Conservation (phyloP, 2,888 invertebrate genomes). For the Myopa testacea region DNA sequence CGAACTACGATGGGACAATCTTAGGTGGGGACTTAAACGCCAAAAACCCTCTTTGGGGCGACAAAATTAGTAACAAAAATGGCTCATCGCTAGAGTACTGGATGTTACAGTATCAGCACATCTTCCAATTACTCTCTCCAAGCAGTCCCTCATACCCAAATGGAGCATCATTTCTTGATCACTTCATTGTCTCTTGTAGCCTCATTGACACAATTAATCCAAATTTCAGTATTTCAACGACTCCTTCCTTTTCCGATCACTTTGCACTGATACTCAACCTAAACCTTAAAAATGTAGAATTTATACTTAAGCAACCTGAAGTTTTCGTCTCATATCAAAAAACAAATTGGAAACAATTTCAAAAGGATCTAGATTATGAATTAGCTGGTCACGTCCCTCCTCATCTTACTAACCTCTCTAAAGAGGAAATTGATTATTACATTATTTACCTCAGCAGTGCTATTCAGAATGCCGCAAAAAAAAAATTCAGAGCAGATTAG, state of each 20-base stretch:
- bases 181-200: conserved; percentile 5
- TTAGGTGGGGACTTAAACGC: no score
- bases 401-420: not conserved
- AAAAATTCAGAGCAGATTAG: not conserved
- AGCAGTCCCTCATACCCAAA: not conserved
- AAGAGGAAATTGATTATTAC: not conserved
- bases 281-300: no score
- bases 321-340: no score
- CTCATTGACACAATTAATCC: no score
- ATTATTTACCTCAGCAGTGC: not conserved
- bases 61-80: conserved; percentile 1
- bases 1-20: no score
- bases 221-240: no score
- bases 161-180: not conserved
- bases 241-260: no score
- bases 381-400: no score
- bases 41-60: not conserved
- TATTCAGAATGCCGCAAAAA: not conserved
- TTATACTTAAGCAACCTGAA: no score
- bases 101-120: not conserved
- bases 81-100: not conserved
- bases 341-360: no score
- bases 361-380: no score
- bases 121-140: not conserved
- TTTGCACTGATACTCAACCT: no score